These are phyloP conservation scores for Spodoptera frugiperda DNA, from an alignment of 1,140 invertebrate species.

Conservation along the genomic window DNA sequence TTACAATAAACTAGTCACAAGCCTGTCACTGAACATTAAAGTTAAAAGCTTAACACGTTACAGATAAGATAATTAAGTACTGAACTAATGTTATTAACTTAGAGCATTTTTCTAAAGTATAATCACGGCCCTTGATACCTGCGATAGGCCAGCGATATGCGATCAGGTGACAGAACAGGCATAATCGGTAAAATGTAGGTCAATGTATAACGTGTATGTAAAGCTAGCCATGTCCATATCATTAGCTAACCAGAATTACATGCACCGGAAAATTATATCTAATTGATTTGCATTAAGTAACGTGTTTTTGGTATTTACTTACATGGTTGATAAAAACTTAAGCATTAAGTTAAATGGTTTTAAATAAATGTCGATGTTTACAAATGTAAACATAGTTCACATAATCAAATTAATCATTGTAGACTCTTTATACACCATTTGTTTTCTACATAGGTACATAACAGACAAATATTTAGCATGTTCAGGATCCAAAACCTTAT, in stretches of 20 bases:
- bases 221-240: conserved; percentile 6
- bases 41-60: not conserved
- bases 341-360: no score
- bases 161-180: conserved; percentile 3
- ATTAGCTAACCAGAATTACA: conserved; percentile 13
- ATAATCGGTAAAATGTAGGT: conserved; percentile 40
- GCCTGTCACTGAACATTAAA: no score
- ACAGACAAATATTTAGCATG: no score
- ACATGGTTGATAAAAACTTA: not conserved
- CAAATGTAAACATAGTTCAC: no score
- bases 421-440: no score
- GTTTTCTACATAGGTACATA: no score
- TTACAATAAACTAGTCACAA: no score
- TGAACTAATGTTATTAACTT: conserved; percentile 10
- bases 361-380: no score
- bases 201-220: conserved; percentile 42
- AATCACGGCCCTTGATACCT: conserved; percentile 6
- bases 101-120: conserved; percentile 15
- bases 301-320: not conserved
- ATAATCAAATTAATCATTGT: no score
- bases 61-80: conserved; percentile 26
- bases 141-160: no score
- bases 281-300: not conserved
- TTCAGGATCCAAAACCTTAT: no score
- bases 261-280: conserved; percentile 1